Evolutionary conservation across 2,113 vertebrate genomes (phyloP).

Genomic region (Corvus cornix): DNA sequence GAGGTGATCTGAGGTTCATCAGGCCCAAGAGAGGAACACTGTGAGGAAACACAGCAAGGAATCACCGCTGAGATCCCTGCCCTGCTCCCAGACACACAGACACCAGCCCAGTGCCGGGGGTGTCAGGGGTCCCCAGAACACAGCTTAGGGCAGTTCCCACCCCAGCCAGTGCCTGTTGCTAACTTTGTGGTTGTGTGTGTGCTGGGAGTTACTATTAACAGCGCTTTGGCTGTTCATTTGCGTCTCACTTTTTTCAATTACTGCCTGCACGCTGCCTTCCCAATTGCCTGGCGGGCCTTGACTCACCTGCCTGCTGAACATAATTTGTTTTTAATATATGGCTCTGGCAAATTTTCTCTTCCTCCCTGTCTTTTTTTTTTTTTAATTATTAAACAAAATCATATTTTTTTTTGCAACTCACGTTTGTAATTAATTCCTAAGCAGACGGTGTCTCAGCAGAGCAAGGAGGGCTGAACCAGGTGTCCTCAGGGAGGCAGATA

Average conservation of each 20-base stretch:
- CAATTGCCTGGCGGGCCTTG: not conserved
- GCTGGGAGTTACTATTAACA: not conserved
- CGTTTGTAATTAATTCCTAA: conserved; percentile 43
- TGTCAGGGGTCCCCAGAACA: not conserved
- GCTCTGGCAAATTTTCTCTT: not conserved
- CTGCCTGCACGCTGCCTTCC: not conserved
- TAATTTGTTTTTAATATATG: conserved; percentile 58
- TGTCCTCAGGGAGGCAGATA: not conserved
- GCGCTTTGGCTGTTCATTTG: not conserved
- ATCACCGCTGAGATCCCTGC: rapidly evolving
- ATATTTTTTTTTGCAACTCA: not conserved
- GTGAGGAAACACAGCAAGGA: rapidly evolving
- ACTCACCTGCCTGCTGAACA: conserved; percentile 34
- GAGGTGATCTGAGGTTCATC: not conserved
- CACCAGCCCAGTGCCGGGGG: rapidly evolving
- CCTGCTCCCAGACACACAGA: not conserved
- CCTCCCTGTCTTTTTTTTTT: rapidly evolving
- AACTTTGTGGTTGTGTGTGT: not conserved
- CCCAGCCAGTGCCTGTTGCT: not conserved
- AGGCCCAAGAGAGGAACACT: not conserved
- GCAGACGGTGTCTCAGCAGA: not conserved
- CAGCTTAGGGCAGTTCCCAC: not conserved
- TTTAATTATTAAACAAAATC: conserved; percentile 3
- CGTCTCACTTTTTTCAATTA: conserved; percentile 44
- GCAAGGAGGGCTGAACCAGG: not conserved